Percentiles rank a stretch among this genome's conserved stretches.
These are phyloP conservation scores for Xenentodon cancila DNA, from an alignment of 2,797 vertebrate species.

Conservation along the genomic window DNA sequence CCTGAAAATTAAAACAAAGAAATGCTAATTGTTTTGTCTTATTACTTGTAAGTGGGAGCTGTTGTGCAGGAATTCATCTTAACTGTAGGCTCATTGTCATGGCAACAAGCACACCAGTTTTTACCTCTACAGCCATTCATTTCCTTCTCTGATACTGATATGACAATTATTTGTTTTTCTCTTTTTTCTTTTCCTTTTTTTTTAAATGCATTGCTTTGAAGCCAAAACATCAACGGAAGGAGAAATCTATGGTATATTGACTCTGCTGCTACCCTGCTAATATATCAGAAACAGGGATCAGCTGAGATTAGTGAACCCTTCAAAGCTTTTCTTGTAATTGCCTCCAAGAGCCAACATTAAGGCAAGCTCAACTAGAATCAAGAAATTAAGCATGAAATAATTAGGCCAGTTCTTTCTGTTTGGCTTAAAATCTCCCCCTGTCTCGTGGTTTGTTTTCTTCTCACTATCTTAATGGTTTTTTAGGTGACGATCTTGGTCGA, in stretches of 20 bases:
- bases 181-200: background rate
- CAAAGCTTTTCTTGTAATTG: slow-evolving; percentile 65
- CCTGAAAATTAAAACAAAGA: slow-evolving; percentile 19
- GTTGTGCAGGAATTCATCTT: slow-evolving; percentile 39
- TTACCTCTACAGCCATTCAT: slow-evolving; percentile 32
- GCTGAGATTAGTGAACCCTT: slow-evolving; percentile 60
- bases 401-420: slow-evolving; percentile 55
- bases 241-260: slow-evolving; percentile 53
- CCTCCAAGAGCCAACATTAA: slow-evolving; percentile 61
- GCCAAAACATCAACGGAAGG: slow-evolving; percentile 34
- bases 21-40: slow-evolving; percentile 44
- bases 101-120: slow-evolving; percentile 66
- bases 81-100: slow-evolving; percentile 69
- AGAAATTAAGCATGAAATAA: slow-evolving; percentile 67
- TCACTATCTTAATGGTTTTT: slow-evolving; percentile 14
- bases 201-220: slow-evolving; percentile 20
- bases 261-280: slow-evolving; percentile 43
- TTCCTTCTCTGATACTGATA: slow-evolving; percentile 56
- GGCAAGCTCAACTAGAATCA: slow-evolving; percentile 56
- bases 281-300: slow-evolving; percentile 65
- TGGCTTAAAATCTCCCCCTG: slow-evolving; percentile 39
- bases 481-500: slow-evolving; percentile 96
- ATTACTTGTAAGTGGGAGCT: slow-evolving; percentile 48
- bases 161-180: slow-evolving; percentile 46
- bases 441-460: slow-evolving; percentile 20